Conservation (phyloP, 2,888 invertebrate species). For the Furcula furcula region DNA sequence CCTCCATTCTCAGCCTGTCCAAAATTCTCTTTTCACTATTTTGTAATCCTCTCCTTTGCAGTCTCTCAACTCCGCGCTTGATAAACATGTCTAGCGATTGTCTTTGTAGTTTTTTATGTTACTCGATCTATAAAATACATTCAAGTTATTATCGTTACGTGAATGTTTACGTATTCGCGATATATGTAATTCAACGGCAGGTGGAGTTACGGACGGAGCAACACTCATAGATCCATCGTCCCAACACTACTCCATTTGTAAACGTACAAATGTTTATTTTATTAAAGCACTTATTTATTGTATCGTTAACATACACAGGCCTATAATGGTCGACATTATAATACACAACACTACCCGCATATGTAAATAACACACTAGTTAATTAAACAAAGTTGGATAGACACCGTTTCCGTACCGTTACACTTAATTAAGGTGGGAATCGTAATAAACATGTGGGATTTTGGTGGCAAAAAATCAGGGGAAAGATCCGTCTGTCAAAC, state of each 20-base stretch:
- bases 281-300: conserved; percentile 45
- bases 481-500: conserved; percentile 74
- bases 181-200: conserved; percentile 52
- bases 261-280: conserved; percentile 60
- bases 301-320: conserved; percentile 41
- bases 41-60: background rate
- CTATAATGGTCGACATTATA: conserved; percentile 26
- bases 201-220: conserved; percentile 42
- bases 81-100: background rate
- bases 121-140: conserved; percentile 25
- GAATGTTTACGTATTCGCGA: conserved; percentile 45
- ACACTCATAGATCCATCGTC: conserved; percentile 59
- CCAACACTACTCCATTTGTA: conserved; percentile 41
- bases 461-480: conserved; percentile 63
- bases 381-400: conserved; percentile 29
- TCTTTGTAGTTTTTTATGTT: conserved; percentile 10
- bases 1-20: too few relatives aligned
- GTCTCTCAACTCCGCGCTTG: background rate
- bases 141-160: conserved; percentile 25
- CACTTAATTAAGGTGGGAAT: conserved; percentile 67
- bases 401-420: conserved; percentile 59
- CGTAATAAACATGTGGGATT: conserved; percentile 70
- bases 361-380: conserved; percentile 17
- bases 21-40: too few relatives aligned
- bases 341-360: conserved; percentile 12